Conservation (phyloP, 2,888 invertebrate genomes). For the Brenthis hecate region DNA sequence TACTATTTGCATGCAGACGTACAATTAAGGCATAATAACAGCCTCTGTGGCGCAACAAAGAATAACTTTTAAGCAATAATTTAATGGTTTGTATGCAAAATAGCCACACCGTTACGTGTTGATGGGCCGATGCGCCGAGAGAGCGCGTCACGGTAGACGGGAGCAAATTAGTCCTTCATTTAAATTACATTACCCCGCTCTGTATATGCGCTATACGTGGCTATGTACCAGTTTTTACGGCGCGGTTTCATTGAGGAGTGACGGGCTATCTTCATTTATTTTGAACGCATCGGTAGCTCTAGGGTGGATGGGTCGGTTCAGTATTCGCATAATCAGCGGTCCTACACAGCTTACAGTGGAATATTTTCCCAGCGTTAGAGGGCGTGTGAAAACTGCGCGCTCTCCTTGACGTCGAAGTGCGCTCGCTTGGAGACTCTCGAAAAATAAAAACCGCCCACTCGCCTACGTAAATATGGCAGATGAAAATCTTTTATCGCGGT, state of each 20-base stretch:
- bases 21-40: conserved; percentile 80
- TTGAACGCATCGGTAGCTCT: conserved; percentile 60
- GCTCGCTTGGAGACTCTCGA: conserved; percentile 70
- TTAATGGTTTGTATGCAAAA: conserved; percentile 82
- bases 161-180: conserved; percentile 79
- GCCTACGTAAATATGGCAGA: conserved; percentile 81
- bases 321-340: conserved; percentile 22
- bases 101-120: conserved; percentile 79
- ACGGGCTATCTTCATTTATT: conserved; percentile 51
- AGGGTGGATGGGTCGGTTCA: conserved; percentile 31
- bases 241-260: conserved; percentile 55
- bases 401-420: conserved; percentile 56
- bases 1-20: conserved; percentile 79
- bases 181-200: conserved; percentile 75
- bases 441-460: conserved; percentile 81
- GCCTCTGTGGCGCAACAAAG: conserved; percentile 79
- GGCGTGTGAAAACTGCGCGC: conserved; percentile 76
- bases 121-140: conserved; percentile 75
- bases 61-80: conserved; percentile 82
- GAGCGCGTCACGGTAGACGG: conserved; percentile 77
- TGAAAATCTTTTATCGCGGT: conserved; percentile 82
- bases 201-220: conserved; percentile 66
- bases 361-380: conserved; percentile 63
- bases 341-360: conserved; percentile 23
- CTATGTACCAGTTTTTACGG: conserved; percentile 58